Base-by-base conservation (phyloP, 2,797 vertebrate genomes). In the Hybognathus amarus region DNA sequence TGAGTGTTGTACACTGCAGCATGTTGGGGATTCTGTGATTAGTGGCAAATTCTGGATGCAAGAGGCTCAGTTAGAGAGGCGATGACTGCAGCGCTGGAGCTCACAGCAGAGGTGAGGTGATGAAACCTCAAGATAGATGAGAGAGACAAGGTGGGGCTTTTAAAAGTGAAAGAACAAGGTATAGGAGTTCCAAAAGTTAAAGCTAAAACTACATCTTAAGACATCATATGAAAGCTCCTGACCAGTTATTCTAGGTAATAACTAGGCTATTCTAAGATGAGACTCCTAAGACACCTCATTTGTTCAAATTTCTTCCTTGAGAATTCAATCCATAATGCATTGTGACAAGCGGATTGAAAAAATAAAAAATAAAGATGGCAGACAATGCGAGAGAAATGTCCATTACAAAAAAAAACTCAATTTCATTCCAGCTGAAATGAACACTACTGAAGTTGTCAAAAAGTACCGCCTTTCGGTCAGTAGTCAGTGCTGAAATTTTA, bases 51-150 rank as follows among this genome's bases (percentile, higher is more conserved):
- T 83, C 63, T 68, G 63, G 52, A 77, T 77, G 73, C 81, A 77
- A 70, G 82, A 69, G 10, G 52, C 27, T 75, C 80, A 76, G 61
- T 82, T 22, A 70, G 52, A 83, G 61, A 77, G 64, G 66, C 77
- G 54, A 77, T 50, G 66, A 77, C 82, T 77, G 82, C 64, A 83
- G 74, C 22, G 22, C 36, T 40, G 33, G 33, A 64, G 79, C n/a
- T 80, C 50, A 80, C 56, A 40, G 71, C 61, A 76, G 63, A 82
- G 80, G 75, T 84, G 52, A 81, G 64, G 17, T 81, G 59, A 80
- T 82, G 59, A 82, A 50, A 71, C 70, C 47, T 82, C 13, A 38
- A 85, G 75, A 64, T 66, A 27, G 24, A 77, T 82, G 78, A 76
- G 52, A 77, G 64, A 79, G 76, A 80, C 33, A 75, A 24, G 30